phyloP scores from a whole-genome alignment of 2,113 vertebrate species.

The Labeo catla region DNA sequence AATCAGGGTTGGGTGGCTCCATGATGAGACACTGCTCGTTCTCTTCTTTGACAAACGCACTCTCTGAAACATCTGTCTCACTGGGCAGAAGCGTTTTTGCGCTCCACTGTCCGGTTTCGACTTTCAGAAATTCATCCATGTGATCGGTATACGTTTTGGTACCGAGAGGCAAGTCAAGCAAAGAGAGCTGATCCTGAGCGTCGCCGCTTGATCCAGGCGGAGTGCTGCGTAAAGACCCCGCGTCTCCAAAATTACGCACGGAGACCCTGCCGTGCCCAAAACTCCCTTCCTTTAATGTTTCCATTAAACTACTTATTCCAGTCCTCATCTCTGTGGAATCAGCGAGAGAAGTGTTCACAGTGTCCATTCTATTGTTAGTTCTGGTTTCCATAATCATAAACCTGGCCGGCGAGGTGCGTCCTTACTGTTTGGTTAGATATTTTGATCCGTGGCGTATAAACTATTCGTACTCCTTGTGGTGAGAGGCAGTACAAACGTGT shows the following conservation, averaged over 20 bases:
- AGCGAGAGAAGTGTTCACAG: constrained; percentile 35
- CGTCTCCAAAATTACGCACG: constrained; percentile 67
- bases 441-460: constrained; percentile 24
- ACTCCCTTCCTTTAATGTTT: constrained; percentile 47
- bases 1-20: constrained; percentile 55
- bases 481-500: constrained; percentile 45
- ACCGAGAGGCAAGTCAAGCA: constrained; percentile 48
- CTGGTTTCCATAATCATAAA: constrained; percentile 57
- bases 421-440: constrained; percentile 24
- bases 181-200: constrained; percentile 43
- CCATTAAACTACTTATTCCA: constrained; percentile 55
- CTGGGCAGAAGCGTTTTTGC: constrained; percentile 53
- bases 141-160: constrained; percentile 60
- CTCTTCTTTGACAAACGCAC: constrained; percentile 74
- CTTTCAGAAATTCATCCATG: constrained; percentile 61
- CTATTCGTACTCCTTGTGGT: constrained; percentile 62
- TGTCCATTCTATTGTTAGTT: constrained; percentile 56
- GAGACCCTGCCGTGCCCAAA: constrained; percentile 51
- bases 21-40: constrained; percentile 67
- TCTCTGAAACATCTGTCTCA: constrained; percentile 48
- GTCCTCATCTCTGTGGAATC: constrained; percentile 56
- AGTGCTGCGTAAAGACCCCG: constrained; percentile 48
- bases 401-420: constrained; percentile 7
- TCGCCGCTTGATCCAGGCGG: constrained; percentile 46
- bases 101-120: constrained; percentile 59